These are phyloP conservation scores for Drosophila pseudoobscura DNA, from an alignment of 1,140 invertebrate genomes.

Conservation along the genomic window DNA sequence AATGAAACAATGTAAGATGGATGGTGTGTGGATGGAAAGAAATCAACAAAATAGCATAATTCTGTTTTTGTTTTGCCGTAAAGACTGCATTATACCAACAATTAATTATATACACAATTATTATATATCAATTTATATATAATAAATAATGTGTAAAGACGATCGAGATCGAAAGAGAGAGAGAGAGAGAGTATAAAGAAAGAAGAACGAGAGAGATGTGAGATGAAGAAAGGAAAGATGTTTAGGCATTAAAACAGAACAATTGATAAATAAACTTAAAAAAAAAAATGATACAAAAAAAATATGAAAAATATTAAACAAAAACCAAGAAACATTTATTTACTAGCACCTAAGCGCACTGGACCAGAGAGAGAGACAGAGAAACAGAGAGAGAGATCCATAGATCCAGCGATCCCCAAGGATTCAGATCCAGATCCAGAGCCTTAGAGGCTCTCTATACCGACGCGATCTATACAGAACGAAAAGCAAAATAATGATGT, in stretches of 20 bases:
- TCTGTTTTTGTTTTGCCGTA: conserved; percentile 83
- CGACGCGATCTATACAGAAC: conserved; percentile 44
- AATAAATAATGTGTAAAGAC: conserved; percentile 50
- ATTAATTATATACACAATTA: conserved; percentile 72
- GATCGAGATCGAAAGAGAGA: conserved; percentile 24
- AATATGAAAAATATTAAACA: conserved; percentile 18
- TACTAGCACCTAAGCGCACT: conserved; percentile 49
- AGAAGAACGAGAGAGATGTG: conserved; percentile 6
- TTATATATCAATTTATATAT: conserved; percentile 26
- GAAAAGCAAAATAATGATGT: conserved; percentile 58
- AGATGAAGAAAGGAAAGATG: conserved; percentile 31
- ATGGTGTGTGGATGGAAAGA: conserved; percentile 34
- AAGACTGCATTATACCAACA: conserved; percentile 83
- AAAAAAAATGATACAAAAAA: conserved; percentile 10
- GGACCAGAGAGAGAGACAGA: conserved; percentile 1
- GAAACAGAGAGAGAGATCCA: not conserved
- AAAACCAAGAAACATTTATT: conserved; percentile 59
- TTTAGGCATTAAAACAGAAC: conserved; percentile 24
- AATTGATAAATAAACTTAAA: conserved; percentile 7
- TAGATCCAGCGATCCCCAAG: too few species aligned
- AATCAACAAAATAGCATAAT: conserved; percentile 68
- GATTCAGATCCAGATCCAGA: not conserved
- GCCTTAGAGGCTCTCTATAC: conserved; percentile 28
- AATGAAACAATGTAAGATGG: conserved; percentile 31
- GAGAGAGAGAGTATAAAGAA: conserved; percentile 23